Percentiles rank a stretch among this genome's conserved stretches.
These are phyloP conservation scores for Gambelia wislizenii DNA, from an alignment of 2,797 vertebrate species.

Conservation along the genomic window DNA sequence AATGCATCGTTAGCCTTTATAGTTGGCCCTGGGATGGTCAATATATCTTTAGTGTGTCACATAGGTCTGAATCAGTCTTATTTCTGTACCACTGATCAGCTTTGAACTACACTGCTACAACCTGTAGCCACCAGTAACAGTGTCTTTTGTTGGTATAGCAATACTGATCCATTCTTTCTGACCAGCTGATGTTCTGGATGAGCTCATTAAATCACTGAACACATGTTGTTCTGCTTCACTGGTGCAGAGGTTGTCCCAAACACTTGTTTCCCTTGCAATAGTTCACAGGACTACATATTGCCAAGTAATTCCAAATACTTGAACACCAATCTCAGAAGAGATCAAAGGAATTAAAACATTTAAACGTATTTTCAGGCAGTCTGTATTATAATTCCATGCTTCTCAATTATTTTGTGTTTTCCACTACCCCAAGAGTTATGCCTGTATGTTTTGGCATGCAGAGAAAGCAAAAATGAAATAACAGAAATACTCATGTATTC, in stretches of 20 bases:
- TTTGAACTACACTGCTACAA: neutral
- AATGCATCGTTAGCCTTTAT: neutral
- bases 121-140: neutral
- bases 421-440: neutral
- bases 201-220: neutral
- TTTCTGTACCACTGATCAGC: neutral
- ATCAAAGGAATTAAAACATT: neutral
- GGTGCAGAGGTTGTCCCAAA: neutral
- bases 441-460: neutral
- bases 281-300: neutral
- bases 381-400: neutral
- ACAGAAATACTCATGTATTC: neutral
- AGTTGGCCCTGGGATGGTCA: neutral
- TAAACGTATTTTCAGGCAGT: neutral
- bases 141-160: neutral
- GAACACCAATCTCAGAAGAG: neutral
- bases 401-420: neutral
- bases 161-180: neutral
- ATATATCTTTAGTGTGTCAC: neutral
- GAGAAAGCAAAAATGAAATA: neutral
- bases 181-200: neutral
- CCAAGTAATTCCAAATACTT: neutral
- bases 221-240: neutral
- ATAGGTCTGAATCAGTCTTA: neutral
- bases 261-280: neutral